Percentiles rank a stretch among this genome's conserved stretches.
Conservation (phyloP, 2,888 invertebrate species). For the Thelaira solivaga region DNA sequence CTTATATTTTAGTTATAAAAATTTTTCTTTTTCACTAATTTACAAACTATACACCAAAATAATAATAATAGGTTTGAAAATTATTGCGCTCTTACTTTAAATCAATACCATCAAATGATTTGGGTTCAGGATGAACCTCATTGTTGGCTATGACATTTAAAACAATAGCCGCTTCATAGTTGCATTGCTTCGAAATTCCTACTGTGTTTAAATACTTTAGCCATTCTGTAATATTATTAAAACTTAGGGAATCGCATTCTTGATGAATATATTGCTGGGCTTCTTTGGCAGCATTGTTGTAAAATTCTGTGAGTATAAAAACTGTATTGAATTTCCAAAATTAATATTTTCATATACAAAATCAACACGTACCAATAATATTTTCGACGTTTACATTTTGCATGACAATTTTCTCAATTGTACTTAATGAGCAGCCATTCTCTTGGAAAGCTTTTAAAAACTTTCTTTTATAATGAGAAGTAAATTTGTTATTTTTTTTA, state of each 20-base stretch:
- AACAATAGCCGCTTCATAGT: constrained; percentile 70
- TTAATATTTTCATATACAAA: neutral
- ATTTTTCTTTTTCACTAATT: too few species aligned
- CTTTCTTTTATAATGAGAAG: neutral
- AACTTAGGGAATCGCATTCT: constrained; percentile 69
- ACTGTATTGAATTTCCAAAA: neutral
- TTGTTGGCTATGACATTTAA: constrained; percentile 66
- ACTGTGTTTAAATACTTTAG: constrained; percentile 66
- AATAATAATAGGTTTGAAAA: neutral
- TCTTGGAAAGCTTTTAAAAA: neutral
- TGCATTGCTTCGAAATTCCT: constrained; percentile 63
- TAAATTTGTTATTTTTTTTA: neutral
- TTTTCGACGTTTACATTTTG: neutral
- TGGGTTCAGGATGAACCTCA: constrained; percentile 51
- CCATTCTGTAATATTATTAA: constrained; percentile 71
- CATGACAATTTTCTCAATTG: neutral
- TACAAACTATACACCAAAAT: too few species aligned
- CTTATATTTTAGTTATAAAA: too few species aligned
- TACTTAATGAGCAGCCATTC: neutral
- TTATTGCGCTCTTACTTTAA: too few species aligned
- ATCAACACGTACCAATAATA: constrained; percentile 1
- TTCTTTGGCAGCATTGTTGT: constrained; percentile 62
- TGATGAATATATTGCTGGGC: constrained; percentile 67
- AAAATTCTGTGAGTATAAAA: constrained; percentile 64
- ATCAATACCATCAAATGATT: constrained; percentile 49